These are phyloP conservation scores for Mechanitis messenoides DNA, from an alignment of 2,888 invertebrate genomes.

Conservation along the genomic window DNA sequence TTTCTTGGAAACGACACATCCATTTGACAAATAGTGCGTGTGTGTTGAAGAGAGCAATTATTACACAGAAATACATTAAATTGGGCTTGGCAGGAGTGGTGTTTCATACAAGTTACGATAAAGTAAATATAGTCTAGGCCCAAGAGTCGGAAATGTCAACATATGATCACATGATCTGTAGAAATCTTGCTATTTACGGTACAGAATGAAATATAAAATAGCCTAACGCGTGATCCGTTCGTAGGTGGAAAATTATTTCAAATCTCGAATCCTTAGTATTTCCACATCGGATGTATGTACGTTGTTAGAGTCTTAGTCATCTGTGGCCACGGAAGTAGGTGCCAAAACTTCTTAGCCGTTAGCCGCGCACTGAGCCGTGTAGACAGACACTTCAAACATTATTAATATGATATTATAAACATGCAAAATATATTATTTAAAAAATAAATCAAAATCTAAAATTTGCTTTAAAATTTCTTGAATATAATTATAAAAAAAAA, in stretches of 20 bases:
- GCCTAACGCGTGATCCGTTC: conserved; percentile 35
- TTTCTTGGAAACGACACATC: conserved; percentile 22
- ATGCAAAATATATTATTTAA: no score
- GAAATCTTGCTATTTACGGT: conserved; percentile 60
- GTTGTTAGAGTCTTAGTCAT: conserved; percentile 23
- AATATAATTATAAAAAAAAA: no score
- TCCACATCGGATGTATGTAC: conserved; percentile 20
- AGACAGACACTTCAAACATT: no score
- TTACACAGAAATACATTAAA: conserved; percentile 58
- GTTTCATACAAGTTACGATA: conserved; percentile 50
- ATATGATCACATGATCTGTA: conserved; percentile 55
- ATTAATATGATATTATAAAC: no score
- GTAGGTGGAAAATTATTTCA: conserved; percentile 41
- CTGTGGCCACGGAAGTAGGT: conserved; percentile 7
- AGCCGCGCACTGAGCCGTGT: conserved; percentile 6
- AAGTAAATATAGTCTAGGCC: conserved; percentile 49
- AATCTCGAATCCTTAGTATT: conserved; percentile 26
- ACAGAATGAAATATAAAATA: conserved; percentile 45
- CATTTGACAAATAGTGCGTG: conserved; percentile 42
- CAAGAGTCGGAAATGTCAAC: conserved; percentile 53
- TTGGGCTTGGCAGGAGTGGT: conserved; percentile 58
- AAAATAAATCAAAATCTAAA: no score
- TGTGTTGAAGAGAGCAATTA: conserved; percentile 45
- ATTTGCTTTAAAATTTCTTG: no score
- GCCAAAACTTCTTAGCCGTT: conserved; percentile 18